These are phyloP conservation scores for Osedax frankpressi DNA, from an alignment of 2,888 invertebrate genomes.

Conservation along the genomic window DNA sequence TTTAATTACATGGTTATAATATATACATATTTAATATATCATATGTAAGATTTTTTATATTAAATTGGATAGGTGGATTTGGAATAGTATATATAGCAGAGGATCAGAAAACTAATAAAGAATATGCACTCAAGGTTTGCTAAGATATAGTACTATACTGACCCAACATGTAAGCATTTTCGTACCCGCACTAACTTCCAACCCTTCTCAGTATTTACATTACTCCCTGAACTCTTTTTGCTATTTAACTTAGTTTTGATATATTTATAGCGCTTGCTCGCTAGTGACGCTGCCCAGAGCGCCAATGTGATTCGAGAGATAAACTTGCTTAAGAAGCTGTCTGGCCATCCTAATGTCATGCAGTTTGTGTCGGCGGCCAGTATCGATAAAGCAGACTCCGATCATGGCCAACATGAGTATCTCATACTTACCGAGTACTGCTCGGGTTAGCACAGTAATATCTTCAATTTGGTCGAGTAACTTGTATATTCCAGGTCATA, in stretches of 20 bases:
- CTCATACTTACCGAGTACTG: conserved; percentile 82
- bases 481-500: no score
- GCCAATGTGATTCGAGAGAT: conserved; percentile 48
- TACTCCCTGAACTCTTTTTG: no score
- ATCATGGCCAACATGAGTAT: conserved; percentile 74
- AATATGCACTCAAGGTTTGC: conserved; percentile 75
- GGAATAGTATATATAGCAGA: conserved; percentile 88
- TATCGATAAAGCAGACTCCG: conserved; percentile 65
- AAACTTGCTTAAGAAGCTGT: conserved; percentile 59
- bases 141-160: no score
- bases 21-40: neutral
- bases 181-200: no score
- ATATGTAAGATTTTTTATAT: neutral
- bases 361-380: conserved; percentile 72
- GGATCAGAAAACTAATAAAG: conserved; percentile 66
- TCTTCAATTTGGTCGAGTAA: neutral
- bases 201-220: no score
- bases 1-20: neutral
- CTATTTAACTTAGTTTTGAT: no score
- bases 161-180: no score
- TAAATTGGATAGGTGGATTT: conserved; percentile 65
- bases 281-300: conserved; percentile 47
- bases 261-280: conserved; percentile 47
- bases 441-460: conserved; percentile 52
- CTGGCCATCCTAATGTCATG: conserved; percentile 81